Evolutionary conservation across 2,113 vertebrate species (phyloP).

Genomic region (Neopipo cinnamomea): DNA sequence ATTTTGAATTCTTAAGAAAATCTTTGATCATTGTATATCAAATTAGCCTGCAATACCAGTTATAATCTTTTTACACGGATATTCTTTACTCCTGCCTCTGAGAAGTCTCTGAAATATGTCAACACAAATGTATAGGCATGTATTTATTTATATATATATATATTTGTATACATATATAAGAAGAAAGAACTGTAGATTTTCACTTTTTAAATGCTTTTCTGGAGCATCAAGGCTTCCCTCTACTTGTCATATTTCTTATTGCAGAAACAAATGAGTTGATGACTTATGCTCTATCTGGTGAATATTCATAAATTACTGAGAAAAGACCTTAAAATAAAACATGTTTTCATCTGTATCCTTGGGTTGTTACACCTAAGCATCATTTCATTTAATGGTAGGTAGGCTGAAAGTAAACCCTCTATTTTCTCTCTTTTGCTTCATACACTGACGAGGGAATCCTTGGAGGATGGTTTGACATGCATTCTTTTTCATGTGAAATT

Average conservation of each 20-base stretch:
- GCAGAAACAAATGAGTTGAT: constrained; percentile 31
- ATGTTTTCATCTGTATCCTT: not conserved
- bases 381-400: not conserved
- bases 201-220: not conserved
- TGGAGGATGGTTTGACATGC: not conserved
- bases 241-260: not conserved
- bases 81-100: not conserved
- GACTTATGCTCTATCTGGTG: not conserved
- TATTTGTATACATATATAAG: not conserved
- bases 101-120: not conserved
- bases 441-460: not conserved
- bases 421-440: not conserved
- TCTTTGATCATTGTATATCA: not conserved
- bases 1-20: not conserved
- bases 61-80: not conserved
- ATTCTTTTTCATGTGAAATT: not conserved
- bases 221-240: not conserved
- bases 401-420: not conserved
- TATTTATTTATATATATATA: not conserved
- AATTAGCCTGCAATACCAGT: not conserved
- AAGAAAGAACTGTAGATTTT: not conserved
- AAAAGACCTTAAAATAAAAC: not conserved
- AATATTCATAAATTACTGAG: not conserved
- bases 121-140: not conserved
- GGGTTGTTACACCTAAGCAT: not conserved